phyloP scores from a whole-genome alignment of 2,888 invertebrate species.

The Tenthredo notha region DNA sequence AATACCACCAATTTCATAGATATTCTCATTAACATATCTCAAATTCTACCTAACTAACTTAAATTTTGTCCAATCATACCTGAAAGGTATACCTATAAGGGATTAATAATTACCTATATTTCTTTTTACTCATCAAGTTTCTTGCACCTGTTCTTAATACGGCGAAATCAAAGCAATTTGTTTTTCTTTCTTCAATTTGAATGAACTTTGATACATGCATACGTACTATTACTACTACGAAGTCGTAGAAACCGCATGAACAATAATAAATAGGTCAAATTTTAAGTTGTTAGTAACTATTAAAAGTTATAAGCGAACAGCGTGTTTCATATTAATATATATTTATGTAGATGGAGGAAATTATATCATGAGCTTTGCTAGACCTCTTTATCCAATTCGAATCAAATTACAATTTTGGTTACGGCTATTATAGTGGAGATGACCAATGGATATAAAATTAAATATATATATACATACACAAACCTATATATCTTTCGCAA shows the following conservation, averaged over 20 bases:
- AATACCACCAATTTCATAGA: constrained; percentile 82
- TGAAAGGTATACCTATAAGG: constrained; percentile 12
- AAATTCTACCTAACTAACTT: constrained; percentile 43
- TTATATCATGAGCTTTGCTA: not conserved
- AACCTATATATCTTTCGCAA: not conserved
- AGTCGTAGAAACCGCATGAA: not conserved
- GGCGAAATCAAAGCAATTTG: not conserved
- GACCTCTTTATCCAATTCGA: not conserved
- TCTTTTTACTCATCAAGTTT: constrained; percentile 41
- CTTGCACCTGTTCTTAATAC: not conserved
- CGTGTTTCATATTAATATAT: constrained; percentile 31
- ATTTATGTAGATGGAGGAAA: constrained; percentile 28
- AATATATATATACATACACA: not conserved
- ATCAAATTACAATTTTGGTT: not conserved
- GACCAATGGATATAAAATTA: not conserved
- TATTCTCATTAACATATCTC: constrained; percentile 63
- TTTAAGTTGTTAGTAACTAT: constrained; percentile 6
- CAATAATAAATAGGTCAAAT: constrained; percentile 1
- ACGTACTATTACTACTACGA: not conserved
- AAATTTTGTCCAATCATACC: constrained; percentile 37
- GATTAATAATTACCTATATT: constrained; percentile 7
- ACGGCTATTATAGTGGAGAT: not conserved
- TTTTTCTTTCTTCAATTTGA: not conserved
- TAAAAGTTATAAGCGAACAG: not conserved
- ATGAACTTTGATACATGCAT: constrained; percentile 1